These are phyloP conservation scores for Sebastes schlegelii DNA, from an alignment of 2,113 vertebrate genomes.

Conservation along the genomic window DNA sequence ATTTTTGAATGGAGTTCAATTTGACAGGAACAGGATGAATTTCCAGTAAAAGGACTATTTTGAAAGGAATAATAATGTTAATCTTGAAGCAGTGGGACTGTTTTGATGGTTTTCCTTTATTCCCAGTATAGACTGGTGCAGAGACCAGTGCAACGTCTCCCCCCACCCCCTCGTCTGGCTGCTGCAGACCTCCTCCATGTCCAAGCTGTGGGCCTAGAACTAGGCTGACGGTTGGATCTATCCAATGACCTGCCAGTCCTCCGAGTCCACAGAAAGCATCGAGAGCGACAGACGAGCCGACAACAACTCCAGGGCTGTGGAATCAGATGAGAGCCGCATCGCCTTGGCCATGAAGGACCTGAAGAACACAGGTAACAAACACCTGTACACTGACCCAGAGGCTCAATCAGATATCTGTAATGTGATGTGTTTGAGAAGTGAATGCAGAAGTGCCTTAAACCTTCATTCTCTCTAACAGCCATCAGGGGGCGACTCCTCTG, in stretches of 20 bases:
- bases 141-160: neutral
- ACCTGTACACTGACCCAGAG: too few species aligned
- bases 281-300: conserved; percentile 72
- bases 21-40: too few species aligned
- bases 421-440: too few species aligned
- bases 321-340: conserved; percentile 82
- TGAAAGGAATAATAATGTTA: too few species aligned
- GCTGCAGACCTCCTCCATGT: conserved; percentile 60
- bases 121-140: neutral
- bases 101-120: neutral
- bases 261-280: conserved; percentile 81
- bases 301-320: conserved; percentile 57
- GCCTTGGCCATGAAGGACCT: conserved; percentile 86
- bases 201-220: conserved; percentile 35
- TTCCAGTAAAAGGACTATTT: too few species aligned
- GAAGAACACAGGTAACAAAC: conserved; percentile 78
- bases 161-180: neutral
- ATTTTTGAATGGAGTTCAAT: too few species aligned
- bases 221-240: conserved; percentile 40
- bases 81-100: neutral
- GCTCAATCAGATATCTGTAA: too few species aligned
- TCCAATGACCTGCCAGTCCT: conserved; percentile 89
- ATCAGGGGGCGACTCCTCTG: too few species aligned
- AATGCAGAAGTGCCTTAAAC: too few species aligned
- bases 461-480: too few species aligned